phyloP scores from a whole-genome alignment of 2,113 vertebrate genomes.

The Poecile atricapillus region DNA sequence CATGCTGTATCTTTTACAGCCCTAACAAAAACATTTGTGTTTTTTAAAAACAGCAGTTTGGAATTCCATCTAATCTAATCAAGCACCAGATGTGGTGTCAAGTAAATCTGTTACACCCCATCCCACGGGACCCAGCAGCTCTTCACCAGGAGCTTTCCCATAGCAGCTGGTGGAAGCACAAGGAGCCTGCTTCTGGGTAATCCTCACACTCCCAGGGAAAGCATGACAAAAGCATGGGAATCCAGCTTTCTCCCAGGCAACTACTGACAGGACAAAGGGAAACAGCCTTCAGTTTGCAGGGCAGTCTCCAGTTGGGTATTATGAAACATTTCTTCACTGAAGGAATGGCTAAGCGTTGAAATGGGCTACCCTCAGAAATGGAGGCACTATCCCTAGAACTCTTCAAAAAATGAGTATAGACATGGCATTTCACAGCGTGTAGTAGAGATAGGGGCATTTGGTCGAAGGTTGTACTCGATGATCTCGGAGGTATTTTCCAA shows the following conservation, averaged over 20 bases:
- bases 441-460: fast-evolving
- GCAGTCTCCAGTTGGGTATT: fast-evolving
- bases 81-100: fast-evolving
- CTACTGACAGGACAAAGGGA: background rate
- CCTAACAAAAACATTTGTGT: fast-evolving
- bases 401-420: fast-evolving
- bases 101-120: fast-evolving
- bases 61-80: fast-evolving
- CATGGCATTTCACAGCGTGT: fast-evolving
- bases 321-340: background rate
- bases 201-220: background rate
- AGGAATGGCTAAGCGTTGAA: background rate
- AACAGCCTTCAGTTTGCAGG: background rate
- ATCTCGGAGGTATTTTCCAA: fast-evolving
- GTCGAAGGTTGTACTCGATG: background rate
- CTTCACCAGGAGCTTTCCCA: background rate
- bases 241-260: background rate
- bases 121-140: fast-evolving
- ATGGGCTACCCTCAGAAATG: fast-evolving
- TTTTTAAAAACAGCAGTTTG: background rate
- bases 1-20: fast-evolving
- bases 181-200: fast-evolving
- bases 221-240: background rate
- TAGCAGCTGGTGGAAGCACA: background rate
- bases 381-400: too few relatives aligned